phyloP scores from a whole-genome alignment of 2,797 vertebrate genomes.

The Melanotaenia maccullochi region DNA sequence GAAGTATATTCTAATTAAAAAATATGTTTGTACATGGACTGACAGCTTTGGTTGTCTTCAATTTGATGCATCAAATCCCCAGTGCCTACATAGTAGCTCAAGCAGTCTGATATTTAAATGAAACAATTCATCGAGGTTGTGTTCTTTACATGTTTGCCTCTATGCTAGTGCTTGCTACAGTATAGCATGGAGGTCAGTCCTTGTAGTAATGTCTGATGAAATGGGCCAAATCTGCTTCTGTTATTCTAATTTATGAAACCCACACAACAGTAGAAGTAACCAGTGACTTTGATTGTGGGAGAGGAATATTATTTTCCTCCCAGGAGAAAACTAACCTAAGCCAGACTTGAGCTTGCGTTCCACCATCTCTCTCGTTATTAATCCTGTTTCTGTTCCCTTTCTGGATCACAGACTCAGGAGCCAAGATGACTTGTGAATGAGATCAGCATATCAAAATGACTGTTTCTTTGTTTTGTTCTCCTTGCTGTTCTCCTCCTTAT shows the following conservation, averaged over 20 bases:
- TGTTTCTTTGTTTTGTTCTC: slow-evolving; percentile 64
- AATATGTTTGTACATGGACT: slow-evolving; percentile 58
- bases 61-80: slow-evolving; percentile 77
- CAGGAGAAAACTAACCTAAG: slow-evolving; percentile 48
- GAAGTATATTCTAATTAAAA: slow-evolving; percentile 34
- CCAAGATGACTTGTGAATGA: slow-evolving; percentile 78
- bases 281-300: slow-evolving; percentile 34
- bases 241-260: slow-evolving; percentile 29
- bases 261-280: slow-evolving; percentile 31
- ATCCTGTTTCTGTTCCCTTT: slow-evolving; percentile 67
- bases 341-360: slow-evolving; percentile 54
- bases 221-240: slow-evolving; percentile 51
- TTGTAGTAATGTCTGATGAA: slow-evolving; percentile 33
- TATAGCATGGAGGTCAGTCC: slow-evolving; percentile 30
- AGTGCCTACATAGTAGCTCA: slow-evolving; percentile 79
- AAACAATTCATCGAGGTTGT: slow-evolving; percentile 58
- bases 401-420: slow-evolving; percentile 76
- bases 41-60: slow-evolving; percentile 62
- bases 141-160: slow-evolving; percentile 44
- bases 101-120: slow-evolving; percentile 60
- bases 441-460: slow-evolving; percentile 72
- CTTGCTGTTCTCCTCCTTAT: slow-evolving; percentile 53
- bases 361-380: slow-evolving; percentile 55
- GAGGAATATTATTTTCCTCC: slow-evolving; percentile 30
- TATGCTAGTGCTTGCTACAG: slow-evolving; percentile 47